phyloP scores from a whole-genome alignment of 2,888 invertebrate species.

The Chymomyza procnemis region DNA sequence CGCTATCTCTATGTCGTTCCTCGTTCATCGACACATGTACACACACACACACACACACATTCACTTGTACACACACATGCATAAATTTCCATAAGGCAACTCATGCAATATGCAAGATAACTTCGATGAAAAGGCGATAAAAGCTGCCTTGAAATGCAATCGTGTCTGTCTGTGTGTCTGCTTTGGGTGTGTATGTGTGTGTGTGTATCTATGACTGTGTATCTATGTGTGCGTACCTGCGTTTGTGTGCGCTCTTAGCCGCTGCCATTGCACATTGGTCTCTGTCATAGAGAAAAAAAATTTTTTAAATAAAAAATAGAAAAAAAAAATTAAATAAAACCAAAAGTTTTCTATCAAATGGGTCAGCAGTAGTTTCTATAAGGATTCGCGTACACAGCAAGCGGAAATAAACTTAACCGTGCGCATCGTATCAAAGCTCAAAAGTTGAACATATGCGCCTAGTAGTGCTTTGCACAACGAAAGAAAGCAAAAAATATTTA shows the following conservation, averaged over 20 bases:
- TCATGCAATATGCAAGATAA: conserved; percentile 69
- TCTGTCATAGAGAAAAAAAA: too few species aligned
- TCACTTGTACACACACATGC: conserved; percentile 33
- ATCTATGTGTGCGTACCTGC: background rate
- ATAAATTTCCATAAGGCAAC: conserved; percentile 72
- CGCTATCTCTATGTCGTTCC: conserved; percentile 46
- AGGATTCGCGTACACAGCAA: too few species aligned
- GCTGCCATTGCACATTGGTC: background rate
- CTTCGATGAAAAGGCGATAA: conserved; percentile 73
- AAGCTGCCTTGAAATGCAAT: conserved; percentile 46
- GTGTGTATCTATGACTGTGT: background rate
- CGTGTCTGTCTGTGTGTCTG: background rate
- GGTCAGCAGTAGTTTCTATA: too few species aligned
- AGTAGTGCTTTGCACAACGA: too few species aligned
- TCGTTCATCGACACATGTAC: conserved; percentile 4
- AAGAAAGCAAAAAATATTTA: too few species aligned
- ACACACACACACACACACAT: conserved; percentile 6
- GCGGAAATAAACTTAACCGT: too few species aligned
- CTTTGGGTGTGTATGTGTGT: background rate
- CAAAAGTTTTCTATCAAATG: background rate
- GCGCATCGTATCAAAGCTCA: too few species aligned
- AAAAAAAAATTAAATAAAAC: background rate
- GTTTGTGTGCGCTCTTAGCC: background rate
- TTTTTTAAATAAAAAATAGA: too few species aligned
- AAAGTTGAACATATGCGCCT: too few species aligned